Conservation (phyloP, 2,888 invertebrate species). For the Caenorhabditis virilis region DNA sequence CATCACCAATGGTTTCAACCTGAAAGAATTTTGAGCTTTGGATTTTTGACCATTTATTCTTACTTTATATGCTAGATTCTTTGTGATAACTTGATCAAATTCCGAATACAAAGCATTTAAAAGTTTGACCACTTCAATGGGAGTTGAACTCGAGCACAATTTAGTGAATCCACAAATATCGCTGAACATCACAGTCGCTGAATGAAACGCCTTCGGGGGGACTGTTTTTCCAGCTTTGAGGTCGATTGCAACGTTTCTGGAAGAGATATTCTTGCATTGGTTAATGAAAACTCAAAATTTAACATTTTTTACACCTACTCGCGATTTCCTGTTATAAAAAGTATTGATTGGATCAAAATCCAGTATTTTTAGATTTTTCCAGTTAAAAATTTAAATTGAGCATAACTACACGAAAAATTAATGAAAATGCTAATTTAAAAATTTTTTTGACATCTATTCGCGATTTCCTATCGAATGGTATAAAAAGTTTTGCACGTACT, state of each 20-base stretch:
- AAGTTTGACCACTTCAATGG: conserved; percentile 50
- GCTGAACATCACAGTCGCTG: conserved; percentile 63
- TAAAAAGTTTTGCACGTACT: conserved; percentile 15
- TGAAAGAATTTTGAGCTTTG: conserved; percentile 7
- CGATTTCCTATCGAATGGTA: no score
- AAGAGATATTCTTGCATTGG: conserved; percentile 4
- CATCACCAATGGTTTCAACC: conserved; percentile 58
- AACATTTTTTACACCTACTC: no score
- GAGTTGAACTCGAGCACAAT: conserved; percentile 39
- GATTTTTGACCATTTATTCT: background rate
- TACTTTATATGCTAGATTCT: conserved; percentile 47
- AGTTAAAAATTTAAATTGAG: no score
- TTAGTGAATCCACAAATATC: conserved; percentile 51
- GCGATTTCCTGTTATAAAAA: no score
- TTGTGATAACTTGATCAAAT: conserved; percentile 60
- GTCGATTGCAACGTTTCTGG: conserved; percentile 61
- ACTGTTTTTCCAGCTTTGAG: conserved; percentile 60
- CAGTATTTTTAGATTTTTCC: no score
- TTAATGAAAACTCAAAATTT: conserved; percentile 1
- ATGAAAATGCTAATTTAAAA: no score
- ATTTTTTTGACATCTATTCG: no score
- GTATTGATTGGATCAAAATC: no score
- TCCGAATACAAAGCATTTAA: conserved; percentile 62
- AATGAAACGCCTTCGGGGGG: conserved; percentile 56
- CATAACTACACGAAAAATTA: no score